Conservation (phyloP, 2,113 vertebrate genomes). For the Corapipo altera region DNA sequence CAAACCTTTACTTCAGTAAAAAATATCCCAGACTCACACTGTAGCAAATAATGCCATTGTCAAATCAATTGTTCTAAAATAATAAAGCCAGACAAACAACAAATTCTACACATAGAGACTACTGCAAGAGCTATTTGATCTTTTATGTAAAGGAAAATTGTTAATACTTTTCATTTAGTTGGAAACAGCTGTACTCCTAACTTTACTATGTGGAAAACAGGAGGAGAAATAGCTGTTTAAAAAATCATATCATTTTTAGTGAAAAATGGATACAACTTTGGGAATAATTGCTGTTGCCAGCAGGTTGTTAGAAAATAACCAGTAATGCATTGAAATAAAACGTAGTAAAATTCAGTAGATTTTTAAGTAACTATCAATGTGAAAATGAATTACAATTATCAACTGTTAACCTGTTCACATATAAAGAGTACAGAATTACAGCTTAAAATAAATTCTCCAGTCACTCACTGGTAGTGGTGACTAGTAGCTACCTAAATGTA, state of each 20-base stretch:
- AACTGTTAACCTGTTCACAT: background rate
- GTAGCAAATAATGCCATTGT: background rate
- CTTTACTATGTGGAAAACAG: slow-evolving; percentile 11
- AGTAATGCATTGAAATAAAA: background rate
- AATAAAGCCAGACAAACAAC: background rate
- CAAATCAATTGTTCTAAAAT: background rate
- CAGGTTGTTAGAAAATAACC: background rate
- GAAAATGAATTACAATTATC: background rate
- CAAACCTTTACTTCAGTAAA: background rate
- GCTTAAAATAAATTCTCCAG: background rate
- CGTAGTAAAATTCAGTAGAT: background rate
- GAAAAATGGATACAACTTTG: background rate
- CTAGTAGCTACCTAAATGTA: background rate
- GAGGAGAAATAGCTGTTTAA: background rate
- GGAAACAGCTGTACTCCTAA: slow-evolving; percentile 7
- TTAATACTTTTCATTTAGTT: background rate
- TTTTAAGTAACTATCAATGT: background rate
- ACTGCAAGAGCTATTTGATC: background rate
- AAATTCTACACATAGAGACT: background rate
- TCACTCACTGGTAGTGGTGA: background rate
- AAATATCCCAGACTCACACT: background rate
- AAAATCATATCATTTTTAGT: background rate
- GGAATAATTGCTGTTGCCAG: background rate
- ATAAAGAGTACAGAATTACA: background rate
- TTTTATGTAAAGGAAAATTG: background rate